Conservation (phyloP, 2,888 invertebrate genomes). For the Hyles lineata region DNA sequence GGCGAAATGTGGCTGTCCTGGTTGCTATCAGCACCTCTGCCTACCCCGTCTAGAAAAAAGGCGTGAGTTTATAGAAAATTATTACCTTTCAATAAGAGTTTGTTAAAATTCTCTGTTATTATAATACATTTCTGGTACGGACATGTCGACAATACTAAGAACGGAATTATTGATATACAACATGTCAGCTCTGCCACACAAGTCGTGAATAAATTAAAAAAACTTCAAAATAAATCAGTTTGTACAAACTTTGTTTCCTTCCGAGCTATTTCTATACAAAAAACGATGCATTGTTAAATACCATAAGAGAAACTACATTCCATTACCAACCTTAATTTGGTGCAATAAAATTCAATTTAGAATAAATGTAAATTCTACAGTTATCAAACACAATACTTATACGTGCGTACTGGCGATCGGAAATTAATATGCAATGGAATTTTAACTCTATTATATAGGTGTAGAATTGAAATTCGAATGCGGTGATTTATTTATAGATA, state of each 20-base stretch:
- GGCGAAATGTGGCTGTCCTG: too few species aligned
- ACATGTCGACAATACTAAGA: too few species aligned
- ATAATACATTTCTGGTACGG: too few species aligned
- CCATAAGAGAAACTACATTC: background rate
- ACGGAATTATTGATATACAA: background rate
- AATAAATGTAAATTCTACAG: background rate
- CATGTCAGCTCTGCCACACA: background rate
- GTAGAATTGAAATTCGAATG: constrained; percentile 28
- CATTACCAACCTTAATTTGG: background rate
- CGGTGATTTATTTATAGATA: constrained; percentile 9
- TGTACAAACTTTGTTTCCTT: constrained; percentile 28
- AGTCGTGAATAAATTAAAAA: background rate
- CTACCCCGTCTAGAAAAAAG: too few species aligned
- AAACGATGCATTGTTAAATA: constrained; percentile 13
- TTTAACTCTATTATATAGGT: background rate
- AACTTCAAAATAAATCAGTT: background rate
- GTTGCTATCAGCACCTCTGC: too few species aligned
- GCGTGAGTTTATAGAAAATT: background rate
- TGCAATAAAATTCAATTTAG: background rate
- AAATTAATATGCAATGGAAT: constrained; percentile 23
- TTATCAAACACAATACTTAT: constrained; percentile 14
- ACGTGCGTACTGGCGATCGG: constrained; percentile 4
- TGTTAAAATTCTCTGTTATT: too few species aligned
- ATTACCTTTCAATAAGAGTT: background rate
- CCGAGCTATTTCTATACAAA: constrained; percentile 30